phyloP scores from a whole-genome alignment of 2,113 vertebrate species.

The Seriola dumerili region DNA sequence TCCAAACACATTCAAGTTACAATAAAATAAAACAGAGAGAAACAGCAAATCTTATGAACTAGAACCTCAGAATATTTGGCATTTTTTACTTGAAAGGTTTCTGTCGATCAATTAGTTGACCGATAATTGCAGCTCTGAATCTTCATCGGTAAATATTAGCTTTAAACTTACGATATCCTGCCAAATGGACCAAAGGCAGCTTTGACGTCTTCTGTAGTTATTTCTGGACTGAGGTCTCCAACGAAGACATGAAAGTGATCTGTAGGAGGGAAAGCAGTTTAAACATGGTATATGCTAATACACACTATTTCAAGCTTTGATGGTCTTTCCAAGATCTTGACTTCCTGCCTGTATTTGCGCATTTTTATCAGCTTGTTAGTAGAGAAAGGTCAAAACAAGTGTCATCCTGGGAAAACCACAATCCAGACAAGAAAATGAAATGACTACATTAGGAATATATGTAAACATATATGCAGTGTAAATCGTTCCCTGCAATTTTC shows the following conservation, averaged over 20 bases:
- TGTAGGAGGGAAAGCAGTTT: slow-evolving; percentile 56
- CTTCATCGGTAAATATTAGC: neutral
- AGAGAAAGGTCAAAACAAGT: neutral
- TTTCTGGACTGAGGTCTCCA: slow-evolving; percentile 99
- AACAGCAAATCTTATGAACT: neutral
- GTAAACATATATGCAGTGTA: no score
- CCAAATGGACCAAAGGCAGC: slow-evolving; percentile 97
- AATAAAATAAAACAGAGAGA: neutral
- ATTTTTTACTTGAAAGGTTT: neutral
- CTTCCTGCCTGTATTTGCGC: neutral
- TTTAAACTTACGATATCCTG: slow-evolving; percentile 96
- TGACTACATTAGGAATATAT: neutral
- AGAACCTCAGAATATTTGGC: neutral
- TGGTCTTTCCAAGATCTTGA: neutral
- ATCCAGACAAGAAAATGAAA: neutral
- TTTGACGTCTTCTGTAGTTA: slow-evolving; percentile 98
- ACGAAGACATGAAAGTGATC: slow-evolving; percentile 99
- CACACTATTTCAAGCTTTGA: neutral
- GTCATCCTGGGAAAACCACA: neutral
- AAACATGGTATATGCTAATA: neutral
- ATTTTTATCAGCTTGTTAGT: neutral
- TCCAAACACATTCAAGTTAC: neutral
- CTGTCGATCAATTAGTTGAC: neutral
- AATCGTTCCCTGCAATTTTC: no score
- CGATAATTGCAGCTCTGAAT: neutral